Evolutionary conservation across 2,113 vertebrate genomes (phyloP), one percentile per base, ranked within the genome.

Genomic region (Ictidomys tridecemlineatus): DNA sequence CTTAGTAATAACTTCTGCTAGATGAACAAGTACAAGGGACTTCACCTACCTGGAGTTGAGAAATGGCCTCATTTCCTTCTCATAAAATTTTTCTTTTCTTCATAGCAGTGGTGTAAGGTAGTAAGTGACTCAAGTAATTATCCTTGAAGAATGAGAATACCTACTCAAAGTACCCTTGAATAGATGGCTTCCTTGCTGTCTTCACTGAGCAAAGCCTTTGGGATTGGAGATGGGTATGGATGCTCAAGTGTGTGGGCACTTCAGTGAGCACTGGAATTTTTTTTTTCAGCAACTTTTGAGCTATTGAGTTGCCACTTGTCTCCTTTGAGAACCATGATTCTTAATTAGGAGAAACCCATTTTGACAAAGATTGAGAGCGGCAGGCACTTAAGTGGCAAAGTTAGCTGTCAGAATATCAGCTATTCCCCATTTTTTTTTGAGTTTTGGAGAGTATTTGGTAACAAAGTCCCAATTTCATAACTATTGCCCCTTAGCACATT

Each of bases 291-390:
- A 93, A 84, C 22, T 69, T 93, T 93, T 82, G 61, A 74, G 56
- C 73, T 89, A 20, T 65, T 84, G 42, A 85, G 77, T 63, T 85
- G 73, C 61, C 53, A 34, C 39, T 48, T 72, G 39, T 83, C 39
- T 97, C 42, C 93, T 94, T 72, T 72, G 88, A 97, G 88, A 96
- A 74, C 73, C 48, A 91, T 79, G 82, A 56, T 96, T 96, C 32
- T 93, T 97, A 95, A 96, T 97, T 93, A 97, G 20, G 42, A 96
- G 77, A 93, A 96, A 69, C 18, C 17, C 48, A 22, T 83, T 96
- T 95, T 97, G 94, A 94, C 93, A 70, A 95, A 94, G 93, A 97
- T 96, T 65, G 93, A 96, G 48, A 94, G 89, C 13, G 69, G 69
- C 91, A 79, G 89, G 69, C 30, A 70, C 32, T 94, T 91, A 45